Conservation (phyloP, 2,797 vertebrate species). For the Uromys caudimaculatus region DNA sequence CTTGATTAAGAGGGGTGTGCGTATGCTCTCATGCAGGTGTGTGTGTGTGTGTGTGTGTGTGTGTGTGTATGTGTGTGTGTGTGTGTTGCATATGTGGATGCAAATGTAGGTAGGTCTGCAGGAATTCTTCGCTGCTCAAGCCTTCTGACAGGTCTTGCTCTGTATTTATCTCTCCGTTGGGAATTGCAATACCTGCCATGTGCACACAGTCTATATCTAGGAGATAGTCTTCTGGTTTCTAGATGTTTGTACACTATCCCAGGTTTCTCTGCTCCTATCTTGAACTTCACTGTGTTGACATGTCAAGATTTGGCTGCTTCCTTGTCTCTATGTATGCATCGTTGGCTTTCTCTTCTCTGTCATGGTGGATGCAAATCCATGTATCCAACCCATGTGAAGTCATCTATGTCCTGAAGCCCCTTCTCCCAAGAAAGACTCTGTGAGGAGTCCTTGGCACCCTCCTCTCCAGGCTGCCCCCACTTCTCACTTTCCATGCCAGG, state of each 20-base stretch:
- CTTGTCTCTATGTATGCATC: background rate
- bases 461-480: slow-evolving; percentile 67
- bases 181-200: background rate
- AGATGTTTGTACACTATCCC: background rate
- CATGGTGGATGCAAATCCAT: background rate
- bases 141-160: background rate
- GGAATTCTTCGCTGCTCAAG: background rate
- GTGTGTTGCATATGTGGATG: background rate
- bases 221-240: background rate
- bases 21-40: background rate
- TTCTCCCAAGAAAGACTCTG: slow-evolving; percentile 61
- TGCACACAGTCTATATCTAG: background rate
- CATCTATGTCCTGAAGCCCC: slow-evolving; percentile 51
- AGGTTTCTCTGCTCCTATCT: slow-evolving; percentile 11
- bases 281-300: background rate
- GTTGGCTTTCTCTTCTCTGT: background rate
- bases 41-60: background rate
- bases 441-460: slow-evolving; percentile 75
- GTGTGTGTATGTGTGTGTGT: background rate
- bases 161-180: background rate
- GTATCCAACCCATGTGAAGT: slow-evolving; percentile 1
- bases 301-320: background rate
- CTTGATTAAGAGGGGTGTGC: slow-evolving; percentile 4
- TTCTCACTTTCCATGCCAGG: slow-evolving; percentile 83
- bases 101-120: slow-evolving; percentile 16